Evolutionary conservation across 2,113 vertebrate genomes (phyloP).

Genomic region (Nanorana parkeri): DNA sequence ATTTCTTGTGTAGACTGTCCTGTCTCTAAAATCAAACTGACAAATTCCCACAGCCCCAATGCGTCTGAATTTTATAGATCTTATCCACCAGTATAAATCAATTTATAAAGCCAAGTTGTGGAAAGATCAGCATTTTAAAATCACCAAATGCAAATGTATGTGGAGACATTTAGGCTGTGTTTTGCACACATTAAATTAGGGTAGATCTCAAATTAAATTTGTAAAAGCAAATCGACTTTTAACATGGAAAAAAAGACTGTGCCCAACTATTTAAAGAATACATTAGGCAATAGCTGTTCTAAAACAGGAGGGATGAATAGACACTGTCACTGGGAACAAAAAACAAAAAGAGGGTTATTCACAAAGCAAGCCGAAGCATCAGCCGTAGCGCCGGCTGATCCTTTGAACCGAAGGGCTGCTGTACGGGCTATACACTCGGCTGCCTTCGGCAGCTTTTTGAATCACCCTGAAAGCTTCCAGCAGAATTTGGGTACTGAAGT

Average conservation of each 20-base stretch:
- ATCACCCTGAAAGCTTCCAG: too few species aligned
- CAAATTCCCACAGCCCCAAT: conserved; percentile 6
- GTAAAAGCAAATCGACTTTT: background rate
- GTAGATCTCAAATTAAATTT: background rate
- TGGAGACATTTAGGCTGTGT: background rate
- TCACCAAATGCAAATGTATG: conserved; percentile 11
- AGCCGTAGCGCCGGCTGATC: too few species aligned
- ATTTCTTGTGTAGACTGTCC: background rate
- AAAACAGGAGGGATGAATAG: too few species aligned
- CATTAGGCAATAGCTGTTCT: too few species aligned
- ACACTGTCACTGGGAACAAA: too few species aligned
- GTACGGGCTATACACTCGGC: too few species aligned
- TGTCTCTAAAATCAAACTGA: background rate
- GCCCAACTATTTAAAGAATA: too few species aligned
- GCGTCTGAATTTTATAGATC: background rate
- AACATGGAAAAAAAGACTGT: background rate
- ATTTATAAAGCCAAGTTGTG: background rate
- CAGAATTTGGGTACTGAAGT: too few species aligned
- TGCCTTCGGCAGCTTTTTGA: too few species aligned
- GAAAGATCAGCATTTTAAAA: conserved; percentile 17
- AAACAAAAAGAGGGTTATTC: too few species aligned
- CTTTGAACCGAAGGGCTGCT: too few species aligned
- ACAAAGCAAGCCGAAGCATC: too few species aligned
- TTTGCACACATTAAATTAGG: background rate
- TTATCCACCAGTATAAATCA: background rate